A percentile compares a stretch with the other conserved stretches of the same genome.
These are phyloP conservation scores for Trilocha varians DNA, from an alignment of 2,888 invertebrate species.

Conservation along the genomic window DNA sequence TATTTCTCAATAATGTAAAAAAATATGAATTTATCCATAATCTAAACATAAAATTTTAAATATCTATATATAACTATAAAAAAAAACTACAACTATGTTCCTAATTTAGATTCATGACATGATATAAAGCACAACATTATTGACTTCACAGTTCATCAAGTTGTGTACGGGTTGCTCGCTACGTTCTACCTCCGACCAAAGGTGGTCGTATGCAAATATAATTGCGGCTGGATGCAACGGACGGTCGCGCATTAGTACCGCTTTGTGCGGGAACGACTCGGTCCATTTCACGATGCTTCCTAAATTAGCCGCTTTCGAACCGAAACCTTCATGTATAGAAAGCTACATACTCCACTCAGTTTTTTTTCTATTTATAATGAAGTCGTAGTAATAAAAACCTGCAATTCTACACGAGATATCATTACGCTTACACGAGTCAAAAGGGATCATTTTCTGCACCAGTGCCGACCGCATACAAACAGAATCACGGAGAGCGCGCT, in stretches of 20 bases:
- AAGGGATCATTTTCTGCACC: slow-evolving; percentile 34
- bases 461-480: slow-evolving; percentile 34
- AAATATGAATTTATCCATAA: too few relatives aligned
- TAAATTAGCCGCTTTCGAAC: slow-evolving; percentile 51
- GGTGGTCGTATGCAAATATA: slow-evolving; percentile 63
- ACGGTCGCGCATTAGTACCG: slow-evolving; percentile 55
- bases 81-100: too few relatives aligned
- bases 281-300: slow-evolving; percentile 58
- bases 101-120: too few relatives aligned
- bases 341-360: too few relatives aligned
- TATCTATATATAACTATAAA: too few relatives aligned
- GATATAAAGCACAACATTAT: too few relatives aligned
- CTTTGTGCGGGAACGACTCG: slow-evolving; percentile 60
- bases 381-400: too few relatives aligned
- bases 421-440: slow-evolving; percentile 30
- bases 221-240: slow-evolving; percentile 53
- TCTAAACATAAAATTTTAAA: too few relatives aligned
- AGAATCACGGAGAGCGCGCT: slow-evolving; percentile 35
- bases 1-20: too few relatives aligned
- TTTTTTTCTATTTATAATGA: too few relatives aligned
- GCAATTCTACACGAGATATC: slow-evolving; percentile 27
- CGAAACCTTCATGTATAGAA: too few relatives aligned
- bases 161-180: slow-evolving; percentile 16
- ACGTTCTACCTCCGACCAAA: slow-evolving; percentile 31
- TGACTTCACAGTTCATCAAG: neutral